A percentile compares a stretch with the other conserved stretches of the same genome.
Evolutionary conservation across 2,113 vertebrate genomes (phyloP).

Genomic region (Cryptotis parvus): DNA sequence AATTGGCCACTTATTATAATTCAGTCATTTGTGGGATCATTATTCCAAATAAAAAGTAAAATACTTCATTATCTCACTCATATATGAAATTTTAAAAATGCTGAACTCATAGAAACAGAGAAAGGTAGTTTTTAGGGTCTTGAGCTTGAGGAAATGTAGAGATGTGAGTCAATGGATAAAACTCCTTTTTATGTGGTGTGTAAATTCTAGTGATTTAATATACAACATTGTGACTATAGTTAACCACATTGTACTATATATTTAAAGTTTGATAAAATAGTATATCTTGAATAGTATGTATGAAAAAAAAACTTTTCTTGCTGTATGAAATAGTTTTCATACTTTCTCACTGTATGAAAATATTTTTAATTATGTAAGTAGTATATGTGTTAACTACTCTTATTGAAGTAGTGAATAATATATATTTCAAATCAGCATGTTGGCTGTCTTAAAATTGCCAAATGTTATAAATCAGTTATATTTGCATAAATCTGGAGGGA

Average conservation of each 20-base stretch:
- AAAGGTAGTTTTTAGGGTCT: background rate
- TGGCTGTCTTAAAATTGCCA: background rate
- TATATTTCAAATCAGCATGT: background rate
- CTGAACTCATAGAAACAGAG: no score
- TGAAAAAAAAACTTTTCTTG: no score
- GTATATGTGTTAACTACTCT: background rate
- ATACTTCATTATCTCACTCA: no score
- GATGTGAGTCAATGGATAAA: background rate
- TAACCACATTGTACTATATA: background rate
- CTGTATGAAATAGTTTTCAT: no score
- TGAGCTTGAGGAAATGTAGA: background rate
- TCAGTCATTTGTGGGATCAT: no score
- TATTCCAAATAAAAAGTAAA: no score
- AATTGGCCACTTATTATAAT: no score
- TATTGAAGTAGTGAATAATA: background rate
- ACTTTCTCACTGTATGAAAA: no score
- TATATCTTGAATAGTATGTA: background rate
- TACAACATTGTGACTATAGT: background rate
- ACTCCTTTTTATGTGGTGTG: no score
- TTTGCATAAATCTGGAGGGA: background rate
- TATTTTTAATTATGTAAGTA: no score
- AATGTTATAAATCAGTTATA: background rate
- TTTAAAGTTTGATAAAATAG: background rate
- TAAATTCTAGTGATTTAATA: background rate
- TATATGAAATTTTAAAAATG: no score